Conservation (phyloP, 2,888 invertebrate species). For the Epirrhoe alternata region DNA sequence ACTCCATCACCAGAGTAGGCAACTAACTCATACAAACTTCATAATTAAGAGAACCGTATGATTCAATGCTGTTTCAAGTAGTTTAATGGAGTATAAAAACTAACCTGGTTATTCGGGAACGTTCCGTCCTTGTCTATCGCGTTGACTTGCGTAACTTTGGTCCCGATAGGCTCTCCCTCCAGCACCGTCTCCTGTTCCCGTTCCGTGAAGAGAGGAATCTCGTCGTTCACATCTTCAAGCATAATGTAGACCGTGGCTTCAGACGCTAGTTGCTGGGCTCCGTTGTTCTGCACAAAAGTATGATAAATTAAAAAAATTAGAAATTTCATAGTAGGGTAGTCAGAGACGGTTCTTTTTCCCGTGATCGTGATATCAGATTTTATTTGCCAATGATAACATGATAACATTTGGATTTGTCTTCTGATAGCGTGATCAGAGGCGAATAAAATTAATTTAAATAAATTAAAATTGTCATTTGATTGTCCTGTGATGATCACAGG, state of each 20-base stretch:
- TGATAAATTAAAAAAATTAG: neutral
- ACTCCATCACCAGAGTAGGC: too few species aligned
- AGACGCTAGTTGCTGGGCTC: slow-evolving; percentile 96
- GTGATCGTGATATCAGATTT: too few species aligned
- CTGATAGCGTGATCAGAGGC: too few species aligned
- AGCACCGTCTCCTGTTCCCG: slow-evolving; percentile 97
- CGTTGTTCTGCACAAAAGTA: slow-evolving; percentile 90
- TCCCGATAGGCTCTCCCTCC: slow-evolving; percentile 97
- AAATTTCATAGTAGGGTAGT: too few species aligned
- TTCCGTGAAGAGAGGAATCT: slow-evolving; percentile 97
- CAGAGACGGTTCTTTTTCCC: too few species aligned
- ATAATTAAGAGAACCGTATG: too few species aligned
- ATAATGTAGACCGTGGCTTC: slow-evolving; percentile 97
- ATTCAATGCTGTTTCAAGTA: neutral
- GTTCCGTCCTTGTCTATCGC: slow-evolving; percentile 98
- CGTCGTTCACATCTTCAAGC: slow-evolving; percentile 98
- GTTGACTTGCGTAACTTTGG: slow-evolving; percentile 97
- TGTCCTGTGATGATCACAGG: too few species aligned
- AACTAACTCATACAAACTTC: too few species aligned
- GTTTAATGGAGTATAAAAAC: slow-evolving; percentile 24
- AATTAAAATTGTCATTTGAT: too few species aligned
- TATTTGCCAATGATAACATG: too few species aligned
- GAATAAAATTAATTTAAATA: too few species aligned
- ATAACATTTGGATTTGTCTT: too few species aligned
- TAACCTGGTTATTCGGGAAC: slow-evolving; percentile 96